phyloP scores from a whole-genome alignment of 2,888 invertebrate species.

The Stenchaetothrips biformis region DNA sequence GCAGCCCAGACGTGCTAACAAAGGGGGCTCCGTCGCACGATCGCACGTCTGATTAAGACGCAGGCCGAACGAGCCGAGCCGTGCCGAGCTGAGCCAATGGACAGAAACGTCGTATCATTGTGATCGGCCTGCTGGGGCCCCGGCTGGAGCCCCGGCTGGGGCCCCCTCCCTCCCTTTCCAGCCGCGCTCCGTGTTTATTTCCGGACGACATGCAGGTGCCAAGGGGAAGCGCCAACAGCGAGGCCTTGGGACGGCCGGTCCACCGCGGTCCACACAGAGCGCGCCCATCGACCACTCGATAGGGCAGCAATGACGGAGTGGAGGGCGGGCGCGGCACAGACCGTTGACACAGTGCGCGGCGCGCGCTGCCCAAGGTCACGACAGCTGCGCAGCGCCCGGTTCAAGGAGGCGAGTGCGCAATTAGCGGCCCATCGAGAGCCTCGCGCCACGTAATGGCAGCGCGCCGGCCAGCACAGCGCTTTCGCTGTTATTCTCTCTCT shows the following conservation, averaged over 20 bases:
- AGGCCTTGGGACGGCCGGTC: neutral
- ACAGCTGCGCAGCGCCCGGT: too few species aligned
- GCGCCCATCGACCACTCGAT: neutral
- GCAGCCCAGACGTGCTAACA: neutral
- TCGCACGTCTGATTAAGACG: constrained; percentile 18
- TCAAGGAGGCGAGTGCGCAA: too few species aligned
- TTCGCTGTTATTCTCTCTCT: too few species aligned
- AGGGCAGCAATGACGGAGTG: too few species aligned
- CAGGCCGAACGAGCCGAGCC: neutral
- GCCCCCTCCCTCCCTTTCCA: neutral
- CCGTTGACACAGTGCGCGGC: too few species aligned
- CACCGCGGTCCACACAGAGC: neutral
- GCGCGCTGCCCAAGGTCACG: too few species aligned
- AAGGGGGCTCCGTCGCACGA: neutral
- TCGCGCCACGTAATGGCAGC: too few species aligned
- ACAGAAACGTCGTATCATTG: constrained; percentile 3
- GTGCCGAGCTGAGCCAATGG: too few species aligned
- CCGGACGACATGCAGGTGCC: neutral
- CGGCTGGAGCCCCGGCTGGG: too few species aligned
- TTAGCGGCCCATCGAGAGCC: too few species aligned
- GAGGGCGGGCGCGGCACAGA: too few species aligned
- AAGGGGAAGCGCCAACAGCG: neutral
- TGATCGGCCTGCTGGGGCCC: neutral
- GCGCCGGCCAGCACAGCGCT: too few species aligned
- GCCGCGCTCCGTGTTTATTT: neutral